Percentiles rank a stretch among this genome's conserved stretches.
phyloP scores from a whole-genome alignment of 2,888 invertebrate genomes.

The Platerodrilus igneus region DNA sequence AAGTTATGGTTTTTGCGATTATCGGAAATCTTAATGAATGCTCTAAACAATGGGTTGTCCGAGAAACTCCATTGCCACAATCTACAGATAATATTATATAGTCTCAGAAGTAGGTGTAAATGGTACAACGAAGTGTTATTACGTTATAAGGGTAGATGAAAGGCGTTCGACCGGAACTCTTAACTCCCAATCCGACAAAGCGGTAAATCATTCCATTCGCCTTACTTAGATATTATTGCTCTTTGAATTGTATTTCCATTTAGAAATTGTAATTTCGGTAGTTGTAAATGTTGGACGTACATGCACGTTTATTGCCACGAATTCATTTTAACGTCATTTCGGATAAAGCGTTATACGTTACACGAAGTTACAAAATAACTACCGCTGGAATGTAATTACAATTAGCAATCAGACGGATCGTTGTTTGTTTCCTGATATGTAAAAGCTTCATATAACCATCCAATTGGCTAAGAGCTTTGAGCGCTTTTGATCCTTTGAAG shows the following conservation, averaged over 20 bases:
- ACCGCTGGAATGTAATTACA: constrained; percentile 35
- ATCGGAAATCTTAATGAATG: constrained; percentile 45
- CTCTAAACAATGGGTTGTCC: constrained; percentile 38
- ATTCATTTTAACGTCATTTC: not conserved
- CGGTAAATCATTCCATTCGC: constrained; percentile 35
- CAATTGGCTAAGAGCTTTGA: constrained; percentile 42
- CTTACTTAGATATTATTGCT: constrained; percentile 24
- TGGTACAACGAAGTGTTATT: constrained; percentile 17
- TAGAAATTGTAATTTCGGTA: constrained; percentile 13
- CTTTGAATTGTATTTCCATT: constrained; percentile 31
- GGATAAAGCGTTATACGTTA: not conserved
- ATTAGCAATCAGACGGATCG: constrained; percentile 34
- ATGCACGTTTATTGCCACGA: not conserved
- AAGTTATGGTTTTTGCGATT: constrained; percentile 43
- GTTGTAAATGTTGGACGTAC: constrained; percentile 1
- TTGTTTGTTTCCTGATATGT: constrained; percentile 32
- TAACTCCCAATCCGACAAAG: constrained; percentile 24
- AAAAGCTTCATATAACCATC: constrained; percentile 28
- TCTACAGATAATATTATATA: constrained; percentile 25
- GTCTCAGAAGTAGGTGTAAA: constrained; percentile 35
- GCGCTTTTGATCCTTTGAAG: constrained; percentile 43
- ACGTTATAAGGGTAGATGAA: constrained; percentile 15
- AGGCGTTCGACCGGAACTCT: constrained; percentile 36
- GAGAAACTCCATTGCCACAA: constrained; percentile 23
- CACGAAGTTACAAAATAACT: constrained; percentile 11